phyloP scores from a whole-genome alignment of 2,888 invertebrate species.

The Drosophila lacicola region DNA sequence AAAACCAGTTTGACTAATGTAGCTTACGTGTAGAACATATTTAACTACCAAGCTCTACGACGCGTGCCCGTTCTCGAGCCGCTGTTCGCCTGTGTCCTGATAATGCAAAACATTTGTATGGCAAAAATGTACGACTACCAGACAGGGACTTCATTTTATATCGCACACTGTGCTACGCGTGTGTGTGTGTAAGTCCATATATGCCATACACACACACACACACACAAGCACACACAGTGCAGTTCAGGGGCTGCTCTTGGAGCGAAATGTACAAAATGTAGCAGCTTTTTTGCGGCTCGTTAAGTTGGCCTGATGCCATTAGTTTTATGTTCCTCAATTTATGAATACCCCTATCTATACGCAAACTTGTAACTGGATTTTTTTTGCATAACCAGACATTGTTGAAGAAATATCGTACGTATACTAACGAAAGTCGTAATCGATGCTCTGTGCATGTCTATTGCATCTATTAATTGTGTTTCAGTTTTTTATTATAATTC shows the following conservation, averaged over 20 bases:
- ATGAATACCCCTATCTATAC: conserved; percentile 44
- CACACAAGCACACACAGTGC: conserved; percentile 3
- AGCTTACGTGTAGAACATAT: conserved; percentile 70
- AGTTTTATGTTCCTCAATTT: conserved; percentile 75
- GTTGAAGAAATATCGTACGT: conserved; percentile 12
- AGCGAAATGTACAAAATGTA: conserved; percentile 14
- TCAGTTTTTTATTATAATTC: background rate
- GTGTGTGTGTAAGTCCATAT: too few species aligned
- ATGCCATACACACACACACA: conserved; percentile 6
- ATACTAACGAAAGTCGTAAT: background rate
- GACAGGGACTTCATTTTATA: conserved; percentile 51
- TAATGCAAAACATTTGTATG: conserved; percentile 74
- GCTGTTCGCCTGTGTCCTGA: conserved; percentile 35
- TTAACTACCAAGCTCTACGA: conserved; percentile 17
- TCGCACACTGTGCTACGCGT: conserved; percentile 1
- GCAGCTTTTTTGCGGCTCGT: conserved; percentile 65
- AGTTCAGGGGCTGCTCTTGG: background rate
- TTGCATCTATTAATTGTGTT: background rate
- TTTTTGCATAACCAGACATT: conserved; percentile 13
- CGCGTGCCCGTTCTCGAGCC: conserved; percentile 14
- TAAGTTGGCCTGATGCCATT: conserved; percentile 69
- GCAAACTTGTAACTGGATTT: conserved; percentile 16
- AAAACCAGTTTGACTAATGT: conserved; percentile 71
- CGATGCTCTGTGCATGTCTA: background rate
- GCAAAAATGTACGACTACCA: conserved; percentile 39